A percentile compares a stretch with the other conserved stretches of the same genome.
Conservation (phyloP, 2,888 invertebrate species). For the Agrenia bidenticulata region DNA sequence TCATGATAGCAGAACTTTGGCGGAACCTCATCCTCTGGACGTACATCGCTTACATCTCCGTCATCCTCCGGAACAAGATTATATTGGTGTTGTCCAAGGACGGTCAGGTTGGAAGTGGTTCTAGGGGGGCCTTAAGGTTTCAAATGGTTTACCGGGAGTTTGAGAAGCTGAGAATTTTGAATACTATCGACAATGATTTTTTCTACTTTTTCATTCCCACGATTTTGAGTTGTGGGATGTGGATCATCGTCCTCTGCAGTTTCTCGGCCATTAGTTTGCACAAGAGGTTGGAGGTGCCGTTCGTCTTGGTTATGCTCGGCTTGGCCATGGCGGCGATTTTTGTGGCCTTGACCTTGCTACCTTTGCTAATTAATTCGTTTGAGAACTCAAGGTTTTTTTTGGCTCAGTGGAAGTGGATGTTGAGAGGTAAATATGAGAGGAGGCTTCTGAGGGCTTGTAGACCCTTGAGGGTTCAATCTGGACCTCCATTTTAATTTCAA, state of each 20-base stretch:
- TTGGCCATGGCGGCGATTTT: not conserved
- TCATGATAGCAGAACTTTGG: not conserved
- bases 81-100: not conserved
- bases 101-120: no score
- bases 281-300: not conserved
- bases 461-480: no score
- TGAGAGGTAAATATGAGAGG: no score
- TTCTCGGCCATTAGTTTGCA: not conserved
- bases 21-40: not conserved
- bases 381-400: no score
- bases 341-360: not conserved
- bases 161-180: not conserved
- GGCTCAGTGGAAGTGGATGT: no score
- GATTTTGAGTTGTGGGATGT: not conserved
- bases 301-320: not conserved
- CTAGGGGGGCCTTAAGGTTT: not conserved
- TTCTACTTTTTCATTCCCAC: not conserved
- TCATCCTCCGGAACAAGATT: not conserved
- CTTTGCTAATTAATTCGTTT: not conserved
- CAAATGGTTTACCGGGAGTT: not conserved
- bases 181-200: not conserved
- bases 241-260: not conserved
- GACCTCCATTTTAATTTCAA: no score
- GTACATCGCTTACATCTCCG: not conserved
- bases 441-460: no score